Evolutionary conservation across 2,888 invertebrate genomes (phyloP).

Genomic region (Lymantria monacha): DNA sequence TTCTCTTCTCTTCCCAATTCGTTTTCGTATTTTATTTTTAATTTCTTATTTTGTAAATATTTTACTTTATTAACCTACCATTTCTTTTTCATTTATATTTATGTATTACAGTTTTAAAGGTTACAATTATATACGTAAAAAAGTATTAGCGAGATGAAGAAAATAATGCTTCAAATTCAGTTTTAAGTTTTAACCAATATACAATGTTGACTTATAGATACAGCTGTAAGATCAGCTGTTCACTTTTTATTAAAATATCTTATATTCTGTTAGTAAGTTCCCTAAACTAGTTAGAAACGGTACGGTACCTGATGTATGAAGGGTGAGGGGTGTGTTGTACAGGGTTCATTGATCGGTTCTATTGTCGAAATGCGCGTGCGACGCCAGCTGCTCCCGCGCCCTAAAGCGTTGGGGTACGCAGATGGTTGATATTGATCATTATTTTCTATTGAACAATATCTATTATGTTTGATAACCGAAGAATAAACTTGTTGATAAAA

Average conservation of each 20-base stretch:
- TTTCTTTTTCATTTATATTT: no score
- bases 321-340: conserved; percentile 49
- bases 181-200: background rate
- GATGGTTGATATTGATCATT: conserved; percentile 54
- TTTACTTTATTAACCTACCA: no score
- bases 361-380: conserved; percentile 75
- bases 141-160: no score
- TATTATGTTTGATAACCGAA: conserved; percentile 29
- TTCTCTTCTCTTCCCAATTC: no score
- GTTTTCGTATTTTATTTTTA: no score
- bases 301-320: conserved; percentile 47
- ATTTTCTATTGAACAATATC: conserved; percentile 42
- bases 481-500: conserved; percentile 26
- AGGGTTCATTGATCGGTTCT: conserved; percentile 75
- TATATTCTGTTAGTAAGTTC: conserved; percentile 7
- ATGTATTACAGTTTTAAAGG: no score
- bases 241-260: conserved; percentile 8
- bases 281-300: conserved; percentile 34
- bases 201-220: background rate
- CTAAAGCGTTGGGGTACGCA: conserved; percentile 55
- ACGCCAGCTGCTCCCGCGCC: conserved; percentile 61
- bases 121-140: no score
- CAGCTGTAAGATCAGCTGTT: conserved; percentile 32
- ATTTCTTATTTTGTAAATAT: no score
- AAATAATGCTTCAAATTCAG: background rate